Conservation (phyloP, 2,113 vertebrate genomes). For the Hippocampus guttulatus region DNA sequence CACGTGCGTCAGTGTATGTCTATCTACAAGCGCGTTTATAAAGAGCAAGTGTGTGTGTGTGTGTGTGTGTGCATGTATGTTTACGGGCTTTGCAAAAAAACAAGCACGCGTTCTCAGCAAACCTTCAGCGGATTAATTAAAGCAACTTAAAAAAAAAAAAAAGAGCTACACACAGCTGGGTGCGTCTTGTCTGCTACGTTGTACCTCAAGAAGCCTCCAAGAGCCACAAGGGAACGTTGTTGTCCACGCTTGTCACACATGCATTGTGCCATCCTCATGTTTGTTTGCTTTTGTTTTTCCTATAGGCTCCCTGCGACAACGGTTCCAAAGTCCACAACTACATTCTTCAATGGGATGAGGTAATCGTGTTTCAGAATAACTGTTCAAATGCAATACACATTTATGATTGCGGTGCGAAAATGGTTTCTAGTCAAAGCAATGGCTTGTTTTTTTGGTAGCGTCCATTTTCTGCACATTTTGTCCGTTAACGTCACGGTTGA, state of each 20-base stretch:
- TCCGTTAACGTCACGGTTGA: not conserved
- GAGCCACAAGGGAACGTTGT: not conserved
- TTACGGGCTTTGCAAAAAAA: not conserved
- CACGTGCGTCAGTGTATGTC: too few species aligned
- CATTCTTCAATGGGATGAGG: constrained; percentile 94
- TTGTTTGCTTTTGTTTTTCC: not conserved
- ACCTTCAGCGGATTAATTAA: not conserved
- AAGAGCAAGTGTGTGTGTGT: too few species aligned
- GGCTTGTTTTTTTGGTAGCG: not conserved
- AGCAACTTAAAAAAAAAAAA: not conserved
- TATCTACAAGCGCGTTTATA: not conserved
- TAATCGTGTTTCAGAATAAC: constrained; percentile 45
- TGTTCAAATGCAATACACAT: not conserved
- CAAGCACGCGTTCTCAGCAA: not conserved
- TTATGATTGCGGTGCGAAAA: too few species aligned
- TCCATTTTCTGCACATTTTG: not conserved
- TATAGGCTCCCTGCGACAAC: constrained; percentile 90
- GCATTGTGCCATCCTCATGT: not conserved
- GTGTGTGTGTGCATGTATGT: not conserved
- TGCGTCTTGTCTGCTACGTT: not conserved
- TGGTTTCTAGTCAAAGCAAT: too few species aligned
- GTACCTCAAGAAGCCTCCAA: too few species aligned
- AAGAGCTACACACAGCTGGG: not conserved
- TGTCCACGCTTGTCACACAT: not conserved
- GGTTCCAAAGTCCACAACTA: constrained; percentile 96